Conservation (phyloP, 2,888 invertebrate genomes). For the Melieria omissa region DNA sequence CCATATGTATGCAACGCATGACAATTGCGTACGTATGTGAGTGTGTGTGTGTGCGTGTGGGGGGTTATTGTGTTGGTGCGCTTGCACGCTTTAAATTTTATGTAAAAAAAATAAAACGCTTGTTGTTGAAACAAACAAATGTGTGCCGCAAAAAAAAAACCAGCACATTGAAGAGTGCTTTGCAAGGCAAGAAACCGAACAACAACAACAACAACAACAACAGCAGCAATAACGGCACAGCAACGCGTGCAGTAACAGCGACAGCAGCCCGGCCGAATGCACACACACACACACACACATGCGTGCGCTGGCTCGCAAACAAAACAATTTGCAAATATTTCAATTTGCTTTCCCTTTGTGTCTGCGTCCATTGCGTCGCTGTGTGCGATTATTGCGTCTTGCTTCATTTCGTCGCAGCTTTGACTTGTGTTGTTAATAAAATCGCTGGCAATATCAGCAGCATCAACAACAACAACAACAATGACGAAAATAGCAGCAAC, state of each 20-base stretch:
- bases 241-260: slow-evolving; percentile 6
- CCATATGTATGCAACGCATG: background rate
- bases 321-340: background rate
- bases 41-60: background rate
- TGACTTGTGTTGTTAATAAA: background rate
- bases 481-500: slow-evolving; percentile 45
- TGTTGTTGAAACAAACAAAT: background rate
- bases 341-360: background rate
- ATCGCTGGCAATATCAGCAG: slow-evolving; percentile 8
- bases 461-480: slow-evolving; percentile 5
- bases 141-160: slow-evolving; percentile 9
- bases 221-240: slow-evolving; percentile 7
- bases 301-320: no score
- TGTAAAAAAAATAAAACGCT: background rate
- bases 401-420: background rate
- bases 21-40: background rate
- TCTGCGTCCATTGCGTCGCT: background rate
- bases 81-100: slow-evolving; percentile 14
- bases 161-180: background rate
- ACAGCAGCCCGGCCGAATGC: background rate
- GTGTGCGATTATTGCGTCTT: background rate
- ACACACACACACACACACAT: no score
- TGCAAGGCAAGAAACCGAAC: background rate
- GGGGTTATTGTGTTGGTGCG: background rate
- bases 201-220: slow-evolving; percentile 7